Evolutionary conservation across 2,888 invertebrate genomes (phyloP).

Genomic region (Epistrophe grossulariae): DNA sequence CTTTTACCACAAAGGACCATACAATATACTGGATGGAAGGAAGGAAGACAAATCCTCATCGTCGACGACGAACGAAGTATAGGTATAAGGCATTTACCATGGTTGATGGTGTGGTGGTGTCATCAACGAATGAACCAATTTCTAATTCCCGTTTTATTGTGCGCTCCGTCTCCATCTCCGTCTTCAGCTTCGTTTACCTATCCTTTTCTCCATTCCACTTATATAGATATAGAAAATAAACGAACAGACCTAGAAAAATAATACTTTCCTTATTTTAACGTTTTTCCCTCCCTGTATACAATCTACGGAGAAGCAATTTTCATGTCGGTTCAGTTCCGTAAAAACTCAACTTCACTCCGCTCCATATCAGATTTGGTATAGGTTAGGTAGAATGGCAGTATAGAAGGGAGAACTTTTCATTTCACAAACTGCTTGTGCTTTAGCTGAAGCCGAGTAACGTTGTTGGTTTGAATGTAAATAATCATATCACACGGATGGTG

Average conservation of each 20-base stretch:
- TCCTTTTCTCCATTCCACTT: conserved; percentile 42
- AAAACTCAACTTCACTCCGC: not conserved
- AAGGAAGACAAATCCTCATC: conserved; percentile 47
- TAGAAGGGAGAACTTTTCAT: conserved; percentile 22
- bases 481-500: conserved; percentile 29
- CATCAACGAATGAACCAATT: conserved; percentile 74
- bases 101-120: conserved; percentile 48
- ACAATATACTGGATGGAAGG: not conserved
- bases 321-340: conserved; percentile 29
- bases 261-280: conserved; percentile 45
- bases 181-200: not conserved
- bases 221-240: conserved; percentile 11
- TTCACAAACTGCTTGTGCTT: conserved; percentile 21
- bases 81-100: conserved; percentile 40
- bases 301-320: conserved; percentile 46
- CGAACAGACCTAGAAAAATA: conserved; percentile 31
- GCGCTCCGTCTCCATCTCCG: conserved; percentile 18
- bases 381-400: not conserved
- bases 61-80: not conserved
- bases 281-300: conserved; percentile 18
- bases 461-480: conserved; percentile 65
- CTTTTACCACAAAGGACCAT: conserved; percentile 38
- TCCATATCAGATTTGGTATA: not conserved
- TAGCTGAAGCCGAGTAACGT: conserved; percentile 10
- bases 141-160: conserved; percentile 73